Percentiles rank a stretch among this genome's conserved stretches.
Evolutionary conservation across 2,113 vertebrate genomes (phyloP).

Genomic region (Labeo catla): DNA sequence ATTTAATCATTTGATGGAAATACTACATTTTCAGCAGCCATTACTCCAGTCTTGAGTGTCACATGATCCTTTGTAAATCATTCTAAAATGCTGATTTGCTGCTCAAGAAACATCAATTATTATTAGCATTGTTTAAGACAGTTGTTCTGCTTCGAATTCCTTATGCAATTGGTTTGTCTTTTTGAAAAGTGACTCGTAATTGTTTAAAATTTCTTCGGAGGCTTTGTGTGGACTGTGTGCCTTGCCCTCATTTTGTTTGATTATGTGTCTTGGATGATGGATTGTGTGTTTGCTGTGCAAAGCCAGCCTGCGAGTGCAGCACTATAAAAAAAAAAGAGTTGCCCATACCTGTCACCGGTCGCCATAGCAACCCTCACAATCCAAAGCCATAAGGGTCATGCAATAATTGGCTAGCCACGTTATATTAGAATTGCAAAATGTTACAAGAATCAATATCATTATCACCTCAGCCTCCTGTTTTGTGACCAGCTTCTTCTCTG

Average conservation of each 20-base stretch:
- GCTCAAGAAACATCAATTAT: background rate
- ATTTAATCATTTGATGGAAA: background rate
- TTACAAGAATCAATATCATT: conserved; percentile 12
- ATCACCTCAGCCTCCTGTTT: background rate
- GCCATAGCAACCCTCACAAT: conserved; percentile 51
- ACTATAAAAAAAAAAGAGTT: conserved; percentile 35
- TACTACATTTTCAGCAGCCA: background rate
- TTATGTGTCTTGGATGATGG: conserved; percentile 52
- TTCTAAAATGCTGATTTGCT: background rate
- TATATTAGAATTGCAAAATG: conserved; percentile 19
- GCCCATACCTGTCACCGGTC: conserved; percentile 53
- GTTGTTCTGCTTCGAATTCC: background rate
- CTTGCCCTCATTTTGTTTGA: conserved; percentile 45
- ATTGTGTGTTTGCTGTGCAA: conserved; percentile 58
- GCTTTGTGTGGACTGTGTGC: conserved; percentile 28
- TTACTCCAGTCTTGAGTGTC: background rate
- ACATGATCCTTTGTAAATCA: background rate
- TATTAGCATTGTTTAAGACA: background rate
- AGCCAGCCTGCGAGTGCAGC: conserved; percentile 40
- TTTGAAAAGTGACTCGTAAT: background rate
- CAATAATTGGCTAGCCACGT: conserved; percentile 15
- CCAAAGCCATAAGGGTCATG: conserved; percentile 2
- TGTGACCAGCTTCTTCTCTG: background rate
- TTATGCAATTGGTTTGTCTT: background rate
- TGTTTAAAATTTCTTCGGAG: background rate